Evolutionary conservation across 1,140 invertebrate genomes (phyloP), one percentile per base, ranked within the genome.

Genomic region (Aplysia californica): DNA sequence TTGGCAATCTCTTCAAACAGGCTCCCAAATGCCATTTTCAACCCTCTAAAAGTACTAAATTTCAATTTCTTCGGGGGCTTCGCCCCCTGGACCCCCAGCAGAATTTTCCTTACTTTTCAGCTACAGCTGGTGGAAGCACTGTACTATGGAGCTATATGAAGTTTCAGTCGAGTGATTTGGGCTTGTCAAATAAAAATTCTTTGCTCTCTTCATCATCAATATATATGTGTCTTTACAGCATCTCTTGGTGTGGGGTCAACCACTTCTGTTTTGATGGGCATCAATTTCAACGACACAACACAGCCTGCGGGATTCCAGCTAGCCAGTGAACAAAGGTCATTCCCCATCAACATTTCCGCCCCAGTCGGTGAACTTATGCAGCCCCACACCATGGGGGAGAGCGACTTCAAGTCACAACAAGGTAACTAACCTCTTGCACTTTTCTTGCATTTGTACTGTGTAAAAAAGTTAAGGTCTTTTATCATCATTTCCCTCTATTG

Each of bases 241-340:
- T 80, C 90, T 56, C 88, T 94, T 23, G 92, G 92, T 35, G 92
- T 92, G 1, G 85, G 85, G 58, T 84, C 86, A 36, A 84, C 80
- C 5, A 82, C 81, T 2, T 83, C 84, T 36, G 86, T 87, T 23
- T 93, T 94, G 0, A 88, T 98, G 78, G 96, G 96, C 20, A 92
- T 98, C 33, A 97, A 99, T 91, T 99, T 97, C 87, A 97, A 96
- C 80, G 97, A 99, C 88, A 96, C 95, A 3, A 97, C 95, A 59
- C 96, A 97, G 89, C 93, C 95, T 0, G 94, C 95, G 4, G 92
- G 93, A 58, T 95, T 98, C 89, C 94, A 95, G 82, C 91, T 98
- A 36, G 88, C 93, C 35, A 92, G 87, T 88, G 82, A 84, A 91
- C 65, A 91, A 78, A 91, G 85, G 76, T 59, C 36, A 3, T 92